A percentile compares a stretch with the other conserved stretches of the same genome.
phyloP scores from a whole-genome alignment of 2,113 vertebrate species.

The Platycercus adscitus region DNA sequence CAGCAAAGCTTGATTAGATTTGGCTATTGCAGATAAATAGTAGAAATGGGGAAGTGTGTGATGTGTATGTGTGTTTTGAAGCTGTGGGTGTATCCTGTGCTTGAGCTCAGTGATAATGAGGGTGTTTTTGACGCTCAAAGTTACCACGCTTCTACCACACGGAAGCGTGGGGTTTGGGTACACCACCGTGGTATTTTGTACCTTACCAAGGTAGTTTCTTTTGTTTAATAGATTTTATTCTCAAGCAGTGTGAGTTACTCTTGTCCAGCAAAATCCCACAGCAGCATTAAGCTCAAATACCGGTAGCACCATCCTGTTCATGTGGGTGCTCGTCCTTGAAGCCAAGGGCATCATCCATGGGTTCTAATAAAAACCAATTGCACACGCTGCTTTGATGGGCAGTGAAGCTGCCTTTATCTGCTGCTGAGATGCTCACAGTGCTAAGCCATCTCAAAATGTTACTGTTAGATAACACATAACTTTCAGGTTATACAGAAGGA shows the following conservation, averaged over 20 bases:
- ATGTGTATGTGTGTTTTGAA: neutral
- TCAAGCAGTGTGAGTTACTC: neutral
- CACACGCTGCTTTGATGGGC: neutral
- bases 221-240: neutral
- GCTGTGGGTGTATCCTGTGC: neutral
- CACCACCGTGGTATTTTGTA: fast-evolving
- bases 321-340: neutral
- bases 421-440: neutral
- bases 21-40: neutral
- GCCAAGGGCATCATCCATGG: neutral
- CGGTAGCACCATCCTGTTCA: neutral
- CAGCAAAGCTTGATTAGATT: neutral
- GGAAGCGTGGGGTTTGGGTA: neutral
- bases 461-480: neutral
- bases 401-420: neutral
- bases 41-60: neutral
- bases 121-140: neutral
- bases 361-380: neutral
- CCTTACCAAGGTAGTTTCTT: neutral
- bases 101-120: neutral
- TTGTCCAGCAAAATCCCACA: neutral
- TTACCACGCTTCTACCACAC: neutral
- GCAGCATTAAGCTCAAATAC: neutral
- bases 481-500: neutral
- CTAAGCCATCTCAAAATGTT: neutral